Base-by-base conservation (phyloP, 1,140 invertebrate species). In the Drosophila ogumai region DNA sequence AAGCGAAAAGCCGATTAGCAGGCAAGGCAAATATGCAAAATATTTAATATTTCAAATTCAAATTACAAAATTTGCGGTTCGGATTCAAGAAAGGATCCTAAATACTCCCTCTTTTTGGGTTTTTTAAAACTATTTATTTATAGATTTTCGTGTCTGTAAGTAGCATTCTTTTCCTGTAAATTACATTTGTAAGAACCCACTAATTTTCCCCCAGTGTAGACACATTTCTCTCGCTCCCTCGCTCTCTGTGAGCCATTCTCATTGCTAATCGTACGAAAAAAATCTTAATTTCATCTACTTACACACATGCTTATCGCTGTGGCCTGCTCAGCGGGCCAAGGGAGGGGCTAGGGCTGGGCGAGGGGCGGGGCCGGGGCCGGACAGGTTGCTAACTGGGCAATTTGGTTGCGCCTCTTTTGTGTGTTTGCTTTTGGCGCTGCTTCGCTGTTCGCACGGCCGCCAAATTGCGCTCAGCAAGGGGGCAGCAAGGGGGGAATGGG, bases 221-320 rank as follows among this genome's bases (percentile, higher is more conserved):
- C 25, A 46, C 49, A 38, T 25, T 50, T 25, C 44, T 55, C 22
- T 44, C n/a, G n/a, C 67, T 38, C 10, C 7, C 8, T 8, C 7
- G 28, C 13, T 7, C 12, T 47, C 44, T 47, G 6, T 15, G 75
- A n/a, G 90, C 82, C 66, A 86, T 90, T 90, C 85, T 84, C 85
- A 73, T 63, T 63, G 73, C 66, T 84, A 90, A 88, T 88, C 84
- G 88, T 77, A 88, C 59, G 38, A 67, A 50, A 74, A 66, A 74
- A 90, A 81, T 90, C 66, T 81, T 81, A 84, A 90, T 85, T 90
- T 90, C 71, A 90, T 75, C 85, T 90, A 90, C 85, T 86, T 87
- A 82, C 71, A 75, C 66, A 87, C 69, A 69, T 59, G 61, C 64
- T 69, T 67, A 46, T 49, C 64, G 38, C 40, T 55, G 60, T 67